Evolutionary conservation across 2,113 vertebrate species (phyloP), one percentile per base, ranked within the genome.

Genomic region (Apteryx owenii): DNA sequence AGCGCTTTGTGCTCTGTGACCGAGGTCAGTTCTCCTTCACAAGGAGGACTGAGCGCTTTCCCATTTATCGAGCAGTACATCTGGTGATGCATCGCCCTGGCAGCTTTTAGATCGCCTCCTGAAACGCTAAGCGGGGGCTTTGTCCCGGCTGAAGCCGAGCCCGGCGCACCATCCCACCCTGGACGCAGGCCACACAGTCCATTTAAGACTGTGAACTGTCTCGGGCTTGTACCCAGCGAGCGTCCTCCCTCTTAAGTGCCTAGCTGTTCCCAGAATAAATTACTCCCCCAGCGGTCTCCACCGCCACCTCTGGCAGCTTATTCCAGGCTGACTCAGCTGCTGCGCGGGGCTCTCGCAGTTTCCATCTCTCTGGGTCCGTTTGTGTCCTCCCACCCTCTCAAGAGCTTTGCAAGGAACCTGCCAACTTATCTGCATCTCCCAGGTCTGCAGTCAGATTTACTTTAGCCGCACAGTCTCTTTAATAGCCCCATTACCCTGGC

Each of bases 191-290:
- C 93, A 93, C 0, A 0, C 26, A 78, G 40, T 84, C 78, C 91
- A 96, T 86, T 95, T 96, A 95, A 88, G 62, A 75, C 58, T 15
- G 3, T 13, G 71, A 94, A 68, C 46, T 38, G 87, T 88, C 84
- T 69, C 80, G 81, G 85, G 77, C 86, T 93, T 81, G 84, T 75
- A 85, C 53, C 44, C 81, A 58, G 71, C 79, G 82, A 95, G 60
- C 4, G 23, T 33, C 65, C 89, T 90, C 71, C 13, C 33, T 94
- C 65, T 16, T 29, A 48, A 90, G 69, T 62, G 61, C 77, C 36
- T 54, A 77, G 66, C 23, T 88, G 69, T 56, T 48, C 81, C 90
- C 81, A 53, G 77, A 96, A 96, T 81, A 86, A 96, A 92, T 92
- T 61, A 95, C 29, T 80, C 36, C 56, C 42, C 50, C 46, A 42